Evolutionary conservation across 2,797 vertebrate genomes (phyloP).

Genomic region (Brotula barbata): DNA sequence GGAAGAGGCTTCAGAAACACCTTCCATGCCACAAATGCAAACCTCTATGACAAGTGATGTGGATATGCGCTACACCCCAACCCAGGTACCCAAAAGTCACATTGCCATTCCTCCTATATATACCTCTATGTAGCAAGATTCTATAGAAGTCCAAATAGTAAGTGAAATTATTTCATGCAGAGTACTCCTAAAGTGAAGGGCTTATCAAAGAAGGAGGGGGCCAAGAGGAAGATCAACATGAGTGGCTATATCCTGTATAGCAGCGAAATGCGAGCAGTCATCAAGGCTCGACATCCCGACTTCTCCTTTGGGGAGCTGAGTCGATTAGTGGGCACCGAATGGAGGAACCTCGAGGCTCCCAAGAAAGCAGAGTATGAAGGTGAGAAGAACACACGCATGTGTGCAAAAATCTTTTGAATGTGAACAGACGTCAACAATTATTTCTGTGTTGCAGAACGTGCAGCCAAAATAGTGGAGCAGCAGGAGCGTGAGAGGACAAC

Average conservation of each 20-base stretch:
- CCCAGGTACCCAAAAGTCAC: slow-evolving; percentile 79
- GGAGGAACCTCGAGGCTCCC: slow-evolving; percentile 94
- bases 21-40: slow-evolving; percentile 91
- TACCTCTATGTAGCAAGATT: too few relatives aligned
- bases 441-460: slow-evolving; percentile 85
- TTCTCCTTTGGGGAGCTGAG: slow-evolving; percentile 98
- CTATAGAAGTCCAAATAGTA: background rate
- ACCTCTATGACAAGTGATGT: slow-evolving; percentile 86
- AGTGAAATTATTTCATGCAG: slow-evolving; percentile 76
- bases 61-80: slow-evolving; percentile 92
- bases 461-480: slow-evolving; percentile 98
- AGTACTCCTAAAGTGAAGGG: slow-evolving; percentile 95
- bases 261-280: slow-evolving; percentile 98
- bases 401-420: background rate
- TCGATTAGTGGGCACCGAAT: slow-evolving; percentile 97
- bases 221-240: slow-evolving; percentile 99
- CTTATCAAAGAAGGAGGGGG: slow-evolving; percentile 94
- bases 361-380: slow-evolving; percentile 99
- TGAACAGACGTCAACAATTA: slow-evolving; percentile 15
- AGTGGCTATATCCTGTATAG: slow-evolving; percentile 99
- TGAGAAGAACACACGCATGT: slow-evolving; percentile 58
- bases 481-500: slow-evolving; percentile 95
- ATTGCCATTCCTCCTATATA: background rate
- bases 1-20: slow-evolving; percentile 86
- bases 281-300: slow-evolving; percentile 97